These are phyloP conservation scores for Anabacerthia variegaticeps DNA, from an alignment of 2,797 vertebrate genomes.

Conservation along the genomic window DNA sequence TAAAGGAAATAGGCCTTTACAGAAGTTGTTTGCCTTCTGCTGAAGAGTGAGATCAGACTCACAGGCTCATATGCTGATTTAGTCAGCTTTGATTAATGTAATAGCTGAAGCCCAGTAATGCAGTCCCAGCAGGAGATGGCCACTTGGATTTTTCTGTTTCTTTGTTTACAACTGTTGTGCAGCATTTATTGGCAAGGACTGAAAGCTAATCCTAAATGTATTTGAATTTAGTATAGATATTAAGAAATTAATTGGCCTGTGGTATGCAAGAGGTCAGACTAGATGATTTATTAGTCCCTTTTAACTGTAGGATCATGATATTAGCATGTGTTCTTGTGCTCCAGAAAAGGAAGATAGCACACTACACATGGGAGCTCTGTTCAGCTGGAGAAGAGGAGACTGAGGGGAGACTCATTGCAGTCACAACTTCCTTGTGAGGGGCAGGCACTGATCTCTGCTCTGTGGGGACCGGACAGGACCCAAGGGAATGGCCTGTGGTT, in stretches of 20 bases:
- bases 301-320: not conserved
- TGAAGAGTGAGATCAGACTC: not conserved
- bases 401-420: not conserved
- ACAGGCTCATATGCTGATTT: not conserved
- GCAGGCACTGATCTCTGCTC: not conserved
- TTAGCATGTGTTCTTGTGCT: not conserved
- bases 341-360: not conserved
- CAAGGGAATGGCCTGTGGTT: rapidly evolving
- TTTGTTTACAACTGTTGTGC: not conserved
- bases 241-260: not conserved
- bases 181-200: not conserved
- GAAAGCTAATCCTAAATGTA: not conserved
- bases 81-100: not conserved
- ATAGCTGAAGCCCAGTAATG: not conserved
- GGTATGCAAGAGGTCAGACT: not conserved
- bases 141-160: not conserved
- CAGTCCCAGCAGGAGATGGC: not conserved
- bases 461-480: not conserved
- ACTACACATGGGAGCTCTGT: not conserved
- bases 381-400: not conserved
- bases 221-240: not conserved
- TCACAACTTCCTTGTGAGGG: not conserved
- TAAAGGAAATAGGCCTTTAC: not conserved
- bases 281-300: not conserved
- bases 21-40: not conserved